Base-by-base conservation (phyloP, 1,140 invertebrate species). In the Mamestra configurata region DNA sequence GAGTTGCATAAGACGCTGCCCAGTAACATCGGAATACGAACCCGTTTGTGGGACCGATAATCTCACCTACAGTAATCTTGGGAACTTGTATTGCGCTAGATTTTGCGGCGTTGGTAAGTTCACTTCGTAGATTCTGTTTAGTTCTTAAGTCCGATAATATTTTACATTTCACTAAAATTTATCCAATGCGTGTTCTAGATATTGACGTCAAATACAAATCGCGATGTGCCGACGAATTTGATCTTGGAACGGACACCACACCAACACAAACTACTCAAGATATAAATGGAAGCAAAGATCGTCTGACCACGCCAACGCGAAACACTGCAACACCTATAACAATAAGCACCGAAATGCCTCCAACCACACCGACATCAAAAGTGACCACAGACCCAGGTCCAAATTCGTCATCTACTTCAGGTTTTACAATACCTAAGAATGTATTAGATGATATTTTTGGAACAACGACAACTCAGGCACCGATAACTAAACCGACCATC, bases 21-120 rank as follows among this genome's bases (percentile, higher is more conserved):
- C n/a, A n/a, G n/a, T n/a, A n/a, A n/a, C n/a, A n/a, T n/a, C n/a
- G n/a, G n/a, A n/a, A n/a, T n/a, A n/a, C n/a, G n/a, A n/a, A n/a
- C n/a, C n/a, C n/a, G n/a, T n/a, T n/a, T n/a, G n/a, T n/a, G n/a
- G 8, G 24, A 31, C 57, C 24, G 43, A 98, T 83, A 92, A 94
- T 13, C 89, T 96, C 11, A 95, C 95, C 0, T 98, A 98, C 82
- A 81, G 88, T 5, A 98, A 98, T 87, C 91, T 94, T 49, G 96
- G 96, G 68, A 93, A 90, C 73, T 90, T 97, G 1, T 82, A 86
- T 11, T 97, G 97, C 84, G 96, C 96, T 0, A 87, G 84, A 51
- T 59, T 53, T 4, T 97, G 97, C 87, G 96, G 97, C 4, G 53
- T 86, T 46, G 87, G 90, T 92, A 80, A 84, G 89, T 66, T 40